phyloP scores from a whole-genome alignment of 2,888 invertebrate genomes.

The Chloroclysta siterata region DNA sequence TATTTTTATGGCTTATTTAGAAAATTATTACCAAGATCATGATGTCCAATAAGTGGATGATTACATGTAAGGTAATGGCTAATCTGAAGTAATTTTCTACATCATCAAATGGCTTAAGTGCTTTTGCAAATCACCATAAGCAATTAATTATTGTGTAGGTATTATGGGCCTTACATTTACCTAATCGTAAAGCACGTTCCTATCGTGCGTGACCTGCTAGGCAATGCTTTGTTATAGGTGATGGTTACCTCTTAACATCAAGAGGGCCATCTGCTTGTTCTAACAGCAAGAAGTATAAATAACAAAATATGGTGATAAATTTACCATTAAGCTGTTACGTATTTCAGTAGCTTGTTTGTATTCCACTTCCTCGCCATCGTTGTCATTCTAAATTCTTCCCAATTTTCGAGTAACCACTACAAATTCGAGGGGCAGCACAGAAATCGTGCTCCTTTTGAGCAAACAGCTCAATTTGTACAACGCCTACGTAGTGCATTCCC shows the following conservation, averaged over 20 bases:
- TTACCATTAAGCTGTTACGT: neutral
- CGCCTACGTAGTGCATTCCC: conserved; percentile 23
- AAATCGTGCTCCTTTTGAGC: conserved; percentile 20
- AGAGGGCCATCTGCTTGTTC: too few relatives aligned
- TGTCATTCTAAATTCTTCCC: conserved; percentile 12
- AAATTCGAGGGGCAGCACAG: conserved; percentile 15
- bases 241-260: too few relatives aligned
- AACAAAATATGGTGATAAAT: too few relatives aligned
- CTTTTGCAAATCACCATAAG: neutral
- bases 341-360: neutral
- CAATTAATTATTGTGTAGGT: neutral
- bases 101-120: neutral
- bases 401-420: conserved; percentile 17
- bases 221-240: too few relatives aligned
- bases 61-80: conserved; percentile 13
- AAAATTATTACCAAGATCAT: conserved; percentile 22
- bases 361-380: neutral
- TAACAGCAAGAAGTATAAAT: too few relatives aligned
- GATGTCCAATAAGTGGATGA: conserved; percentile 26
- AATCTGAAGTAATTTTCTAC: conserved; percentile 1
- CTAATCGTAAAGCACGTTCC: too few relatives aligned
- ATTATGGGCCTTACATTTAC: too few relatives aligned
- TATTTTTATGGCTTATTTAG: conserved; percentile 14
- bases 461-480: conserved; percentile 22
- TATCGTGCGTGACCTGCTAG: too few relatives aligned